Evolutionary conservation across 2,888 invertebrate species (phyloP), one percentile per base, ranked within the genome.

Genomic region (Athripsodes cinereus): DNA sequence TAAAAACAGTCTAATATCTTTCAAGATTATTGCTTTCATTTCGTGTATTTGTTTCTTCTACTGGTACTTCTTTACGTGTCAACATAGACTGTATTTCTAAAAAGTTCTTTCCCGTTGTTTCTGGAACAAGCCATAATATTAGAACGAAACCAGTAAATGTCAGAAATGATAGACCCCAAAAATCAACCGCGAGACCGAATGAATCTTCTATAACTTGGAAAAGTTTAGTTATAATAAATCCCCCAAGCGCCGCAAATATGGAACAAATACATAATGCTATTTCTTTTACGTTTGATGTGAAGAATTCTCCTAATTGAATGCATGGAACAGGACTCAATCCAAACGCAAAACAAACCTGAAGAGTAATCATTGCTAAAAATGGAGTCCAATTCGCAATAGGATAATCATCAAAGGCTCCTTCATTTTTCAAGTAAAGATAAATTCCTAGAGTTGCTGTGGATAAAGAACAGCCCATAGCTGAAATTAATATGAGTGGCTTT

Each of bases 61-160:
- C 10, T 26, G 26, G 26, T 26, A 26, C 3, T 10, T 26, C 26
- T 26, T 26, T 26, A 26, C 10, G 26, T 10, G 26, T 26, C 10
- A 26, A 26, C 26, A 26, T 71, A 2, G 49, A 31, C 65, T 81
- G 81, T 52, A 83, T 81, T 59, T 82, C 78, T 40, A 73, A 68
- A 21, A 83, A 69, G 49, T 79, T 80, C 64, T 80, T 81, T 0
- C 79, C 78, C 62, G 75, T 81, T 0, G 82, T 82, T 68, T 83
- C 83, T 1, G 81, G 82, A 0, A 82, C 76, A 55, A 72, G 58
- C 11, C 76, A 67, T 66, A 1, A 79, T 75, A 62, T 82, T 81
- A 10, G 74, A 52, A 1, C 78, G 72, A 0, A 82, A 79, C 20
- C 21, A n/a, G 70, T 47, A 13, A 76, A 68, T 1, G 79, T 74